Evolutionary conservation across 2,888 invertebrate species (phyloP).

Genomic region (Rhamphomyia laevipes): DNA sequence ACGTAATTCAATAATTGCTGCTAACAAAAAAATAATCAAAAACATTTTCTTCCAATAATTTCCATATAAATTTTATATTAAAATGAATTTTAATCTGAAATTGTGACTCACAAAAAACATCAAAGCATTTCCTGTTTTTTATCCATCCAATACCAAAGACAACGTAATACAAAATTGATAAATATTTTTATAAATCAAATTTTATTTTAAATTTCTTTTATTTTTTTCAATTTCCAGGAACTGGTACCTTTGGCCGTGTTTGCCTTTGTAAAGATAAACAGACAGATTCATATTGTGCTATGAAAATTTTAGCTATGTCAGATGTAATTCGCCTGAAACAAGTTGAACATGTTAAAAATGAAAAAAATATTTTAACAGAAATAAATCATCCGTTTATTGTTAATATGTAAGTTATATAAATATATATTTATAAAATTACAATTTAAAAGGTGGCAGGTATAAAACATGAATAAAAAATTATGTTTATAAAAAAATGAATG

Average conservation of each 20-base stretch:
- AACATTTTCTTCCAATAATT: no score
- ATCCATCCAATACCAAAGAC: no score
- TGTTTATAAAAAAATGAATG: no score
- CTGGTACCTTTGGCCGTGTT: slow-evolving; percentile 94
- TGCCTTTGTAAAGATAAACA: slow-evolving; percentile 77
- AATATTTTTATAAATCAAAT: neutral
- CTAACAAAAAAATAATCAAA: no score
- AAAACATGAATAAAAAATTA: neutral
- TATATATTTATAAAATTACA: neutral
- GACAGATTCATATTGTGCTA: slow-evolving; percentile 71
- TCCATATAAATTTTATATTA: no score
- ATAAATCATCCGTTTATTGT: slow-evolving; percentile 94
- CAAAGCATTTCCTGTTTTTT: no score
- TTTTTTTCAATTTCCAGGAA: slow-evolving; percentile 48
- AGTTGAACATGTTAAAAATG: slow-evolving; percentile 95
- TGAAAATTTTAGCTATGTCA: slow-evolving; percentile 88
- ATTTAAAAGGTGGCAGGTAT: neutral
- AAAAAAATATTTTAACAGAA: slow-evolving; percentile 83
- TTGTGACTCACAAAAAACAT: no score
- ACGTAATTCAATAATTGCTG: no score
- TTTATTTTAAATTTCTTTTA: slow-evolving; percentile 10
- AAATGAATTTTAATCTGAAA: no score
- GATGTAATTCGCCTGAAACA: slow-evolving; percentile 91
- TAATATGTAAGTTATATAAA: slow-evolving; percentile 60
- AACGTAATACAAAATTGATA: no score